Evolutionary conservation across 2,888 invertebrate genomes (phyloP), one percentile per base, ranked within the genome.

Genomic region (Agrotis ipsilon): DNA sequence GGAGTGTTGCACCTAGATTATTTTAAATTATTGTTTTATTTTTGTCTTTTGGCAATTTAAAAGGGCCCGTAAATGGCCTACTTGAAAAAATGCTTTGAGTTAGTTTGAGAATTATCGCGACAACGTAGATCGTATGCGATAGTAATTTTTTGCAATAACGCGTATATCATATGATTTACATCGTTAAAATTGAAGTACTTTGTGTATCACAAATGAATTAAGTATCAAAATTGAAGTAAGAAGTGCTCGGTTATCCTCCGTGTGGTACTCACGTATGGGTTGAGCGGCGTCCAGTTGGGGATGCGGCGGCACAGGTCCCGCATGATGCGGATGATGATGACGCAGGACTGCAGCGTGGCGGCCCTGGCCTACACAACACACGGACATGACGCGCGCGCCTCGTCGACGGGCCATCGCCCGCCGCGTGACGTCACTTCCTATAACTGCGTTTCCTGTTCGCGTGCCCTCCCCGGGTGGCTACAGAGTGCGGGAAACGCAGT

Each of bases 221-320:
- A 24, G 24, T 24, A 19, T n/a, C 7, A 3, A 16, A n/a, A n/a
- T n/a, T n/a, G n/a, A n/a, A n/a, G n/a, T n/a, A n/a, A n/a, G n/a
- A n/a, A 52, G 7, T 32, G 16, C 5, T 2, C n/a, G 19, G 32
- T 49, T 13, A 49, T 49, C 2, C 18, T 18, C 0, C 13, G 43
- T 57, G 19, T 13, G 1, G 21, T 80, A 97, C 97, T 97, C 96
- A 99, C 99, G 98, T 99, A 99, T 86, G 98, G 98, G 90, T 98
- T 98, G 79, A 99, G 97, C 74, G 99, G 98, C 86, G 98, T 97
- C 99, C 99, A 99, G 73, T 99, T 98, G 81, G 99, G 98, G 73
- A 99, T 98, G 89, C 99, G 97, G 92, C 98, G 98, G 94, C 99
- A 99, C 74, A 99, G 97, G 97, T 99, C 99, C 85, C 99, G 97